Evolutionary conservation across 2,888 invertebrate species (phyloP).

Genomic region (Podabrus alpinus): DNA sequence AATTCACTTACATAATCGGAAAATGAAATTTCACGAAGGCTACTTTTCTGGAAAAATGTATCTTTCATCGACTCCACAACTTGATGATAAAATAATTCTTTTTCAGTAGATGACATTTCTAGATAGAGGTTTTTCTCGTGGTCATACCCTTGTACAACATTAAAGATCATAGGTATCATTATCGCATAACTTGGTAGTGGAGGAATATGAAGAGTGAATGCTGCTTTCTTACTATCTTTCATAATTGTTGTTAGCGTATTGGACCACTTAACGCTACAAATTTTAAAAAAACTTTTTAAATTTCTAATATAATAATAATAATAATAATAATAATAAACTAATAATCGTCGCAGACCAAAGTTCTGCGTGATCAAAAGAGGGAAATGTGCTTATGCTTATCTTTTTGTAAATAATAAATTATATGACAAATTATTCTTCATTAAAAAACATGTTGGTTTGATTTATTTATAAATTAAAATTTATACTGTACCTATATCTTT

Average conservation of each 20-base stretch:
- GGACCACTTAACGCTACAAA: neutral
- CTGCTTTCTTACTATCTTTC: neutral
- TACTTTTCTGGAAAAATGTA: neutral
- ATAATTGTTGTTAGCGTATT: neutral
- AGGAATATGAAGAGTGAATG: neutral
- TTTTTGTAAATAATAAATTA: too few relatives aligned
- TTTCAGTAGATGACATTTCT: neutral
- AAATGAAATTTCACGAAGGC: neutral
- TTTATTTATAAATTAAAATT: too few relatives aligned
- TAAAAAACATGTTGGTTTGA: too few relatives aligned
- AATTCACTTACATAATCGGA: too few relatives aligned
- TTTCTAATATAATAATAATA: too few relatives aligned
- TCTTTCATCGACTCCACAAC: slow-evolving; percentile 7
- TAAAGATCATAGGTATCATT: slow-evolving; percentile 6
- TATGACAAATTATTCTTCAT: too few relatives aligned
- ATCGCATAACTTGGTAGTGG: slow-evolving; percentile 6
- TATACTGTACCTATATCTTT: slow-evolving; percentile 65
- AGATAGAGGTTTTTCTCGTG: neutral
- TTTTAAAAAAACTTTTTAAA: neutral
- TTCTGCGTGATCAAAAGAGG: too few relatives aligned
- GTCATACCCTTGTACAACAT: neutral
- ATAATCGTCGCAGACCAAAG: too few relatives aligned
- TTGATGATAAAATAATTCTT: neutral
- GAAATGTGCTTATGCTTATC: too few relatives aligned
- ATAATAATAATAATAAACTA: too few relatives aligned